These are phyloP conservation scores for Helicoverpa assulta DNA, from an alignment of 2,888 invertebrate species.

Conservation along the genomic window DNA sequence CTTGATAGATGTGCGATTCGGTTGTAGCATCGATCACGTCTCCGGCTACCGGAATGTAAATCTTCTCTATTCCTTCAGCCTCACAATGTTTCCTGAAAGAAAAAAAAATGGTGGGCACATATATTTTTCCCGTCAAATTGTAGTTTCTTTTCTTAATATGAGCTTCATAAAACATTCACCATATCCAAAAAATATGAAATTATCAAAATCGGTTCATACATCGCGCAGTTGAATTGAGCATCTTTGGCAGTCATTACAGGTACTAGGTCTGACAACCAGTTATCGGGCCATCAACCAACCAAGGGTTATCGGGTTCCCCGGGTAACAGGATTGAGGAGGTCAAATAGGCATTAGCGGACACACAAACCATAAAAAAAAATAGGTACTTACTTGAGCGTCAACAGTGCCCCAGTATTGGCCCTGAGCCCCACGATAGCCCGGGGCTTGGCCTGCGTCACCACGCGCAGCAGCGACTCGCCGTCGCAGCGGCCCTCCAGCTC, in stretches of 20 bases:
- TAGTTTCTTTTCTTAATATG: no score
- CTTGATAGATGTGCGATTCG: constrained; percentile 99
- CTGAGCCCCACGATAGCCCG: constrained; percentile 92
- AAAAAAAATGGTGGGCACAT: neutral
- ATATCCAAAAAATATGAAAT: no score
- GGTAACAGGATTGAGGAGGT: neutral
- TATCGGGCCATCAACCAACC: no score
- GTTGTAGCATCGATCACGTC: constrained; percentile 98
- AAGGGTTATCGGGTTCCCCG: no score
- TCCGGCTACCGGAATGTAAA: constrained; percentile 95
- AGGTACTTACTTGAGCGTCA: constrained; percentile 73
- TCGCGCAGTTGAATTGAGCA: no score
- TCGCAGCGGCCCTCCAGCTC: constrained; percentile 99
- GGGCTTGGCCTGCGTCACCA: constrained; percentile 95
- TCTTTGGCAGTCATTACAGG: no score
- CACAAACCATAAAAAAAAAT: no score
- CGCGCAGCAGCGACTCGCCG: constrained; percentile 95
- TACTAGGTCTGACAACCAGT: no score
- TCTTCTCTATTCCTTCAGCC: constrained; percentile 90
- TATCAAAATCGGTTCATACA: no score
- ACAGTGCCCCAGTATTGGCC: constrained; percentile 70
- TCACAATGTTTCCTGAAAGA: constrained; percentile 91
- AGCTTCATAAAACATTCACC: no score
- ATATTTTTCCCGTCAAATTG: no score
- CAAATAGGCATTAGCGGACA: neutral